These are phyloP conservation scores for Anarsia innoxiella DNA, from an alignment of 2,888 invertebrate genomes.

Conservation along the genomic window DNA sequence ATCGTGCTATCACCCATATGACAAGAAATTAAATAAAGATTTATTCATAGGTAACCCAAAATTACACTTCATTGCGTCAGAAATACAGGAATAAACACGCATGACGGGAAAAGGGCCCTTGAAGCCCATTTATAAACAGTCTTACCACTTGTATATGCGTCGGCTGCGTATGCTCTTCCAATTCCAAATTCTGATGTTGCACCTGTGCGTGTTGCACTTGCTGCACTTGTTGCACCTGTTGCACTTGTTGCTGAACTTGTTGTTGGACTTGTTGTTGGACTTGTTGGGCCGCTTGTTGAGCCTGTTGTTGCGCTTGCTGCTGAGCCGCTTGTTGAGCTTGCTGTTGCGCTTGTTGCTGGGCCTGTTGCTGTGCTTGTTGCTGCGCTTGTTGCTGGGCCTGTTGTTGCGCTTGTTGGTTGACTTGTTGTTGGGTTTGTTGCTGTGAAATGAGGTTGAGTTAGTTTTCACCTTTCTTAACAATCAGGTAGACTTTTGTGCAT, in stretches of 20 bases:
- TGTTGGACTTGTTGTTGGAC: conserved; percentile 49
- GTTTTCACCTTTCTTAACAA: too few relatives aligned
- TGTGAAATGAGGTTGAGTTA: too few relatives aligned
- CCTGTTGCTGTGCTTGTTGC: background rate
- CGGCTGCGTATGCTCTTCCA: conserved; percentile 65
- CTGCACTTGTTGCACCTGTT: conserved; percentile 36
- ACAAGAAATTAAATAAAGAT: too few relatives aligned
- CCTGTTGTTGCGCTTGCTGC: conserved; percentile 45
- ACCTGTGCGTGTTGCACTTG: conserved; percentile 38
- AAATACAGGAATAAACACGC: too few relatives aligned
- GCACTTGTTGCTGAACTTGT: conserved; percentile 36
- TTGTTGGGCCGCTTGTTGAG: conserved; percentile 36
- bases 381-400: background rate
- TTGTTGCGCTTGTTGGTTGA: background rate
- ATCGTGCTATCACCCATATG: too few relatives aligned
- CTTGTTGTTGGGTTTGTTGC: too few relatives aligned
- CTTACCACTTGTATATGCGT: conserved; percentile 69
- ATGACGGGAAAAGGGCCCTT: too few relatives aligned
- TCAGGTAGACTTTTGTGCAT: too few relatives aligned
- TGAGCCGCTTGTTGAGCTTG: conserved; percentile 34
- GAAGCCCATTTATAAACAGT: too few relatives aligned
- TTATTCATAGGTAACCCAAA: too few relatives aligned
- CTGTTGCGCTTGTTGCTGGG: conserved; percentile 31
- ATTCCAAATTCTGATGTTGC: conserved; percentile 59
- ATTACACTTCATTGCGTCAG: too few relatives aligned